phyloP scores from a whole-genome alignment of 64 coral and sea anemone genomes.

The Pachyseris speciosa region DNA sequence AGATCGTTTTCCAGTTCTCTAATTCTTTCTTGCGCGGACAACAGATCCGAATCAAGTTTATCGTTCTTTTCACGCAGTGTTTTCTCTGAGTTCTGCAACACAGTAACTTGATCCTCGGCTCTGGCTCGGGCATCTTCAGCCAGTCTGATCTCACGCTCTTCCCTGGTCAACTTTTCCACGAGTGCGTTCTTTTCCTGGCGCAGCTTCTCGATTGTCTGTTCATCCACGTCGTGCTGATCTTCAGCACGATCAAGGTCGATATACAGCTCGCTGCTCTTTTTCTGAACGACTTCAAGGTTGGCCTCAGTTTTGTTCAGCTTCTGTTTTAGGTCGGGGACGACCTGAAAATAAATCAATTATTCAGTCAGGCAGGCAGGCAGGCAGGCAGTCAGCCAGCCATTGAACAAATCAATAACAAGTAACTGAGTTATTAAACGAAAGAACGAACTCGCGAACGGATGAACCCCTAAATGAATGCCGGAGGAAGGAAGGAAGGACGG shows the following conservation, averaged over 20 bases:
- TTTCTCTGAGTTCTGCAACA: neutral
- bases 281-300: neutral
- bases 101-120: neutral
- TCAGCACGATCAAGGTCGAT: conserved; percentile 2
- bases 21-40: neutral
- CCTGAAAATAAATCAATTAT: neutral
- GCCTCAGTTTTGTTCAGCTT: conserved; percentile 28
- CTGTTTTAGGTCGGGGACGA: neutral
- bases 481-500: too few species aligned
- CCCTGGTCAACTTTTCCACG: neutral
- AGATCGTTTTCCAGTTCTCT: conserved; percentile 21
- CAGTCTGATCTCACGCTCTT: neutral
- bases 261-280: neutral
- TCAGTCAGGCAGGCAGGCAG: too few species aligned
- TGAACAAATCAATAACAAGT: too few species aligned
- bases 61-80: neutral
- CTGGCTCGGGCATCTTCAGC: neutral
- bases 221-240: neutral
- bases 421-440: too few species aligned
- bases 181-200: neutral
- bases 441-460: too few species aligned
- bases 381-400: too few species aligned
- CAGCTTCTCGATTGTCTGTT: conserved; percentile 1
- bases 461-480: too few species aligned
- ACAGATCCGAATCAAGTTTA: neutral